Base-by-base conservation (phyloP, 2,888 invertebrate species). In the Tachina fera region DNA sequence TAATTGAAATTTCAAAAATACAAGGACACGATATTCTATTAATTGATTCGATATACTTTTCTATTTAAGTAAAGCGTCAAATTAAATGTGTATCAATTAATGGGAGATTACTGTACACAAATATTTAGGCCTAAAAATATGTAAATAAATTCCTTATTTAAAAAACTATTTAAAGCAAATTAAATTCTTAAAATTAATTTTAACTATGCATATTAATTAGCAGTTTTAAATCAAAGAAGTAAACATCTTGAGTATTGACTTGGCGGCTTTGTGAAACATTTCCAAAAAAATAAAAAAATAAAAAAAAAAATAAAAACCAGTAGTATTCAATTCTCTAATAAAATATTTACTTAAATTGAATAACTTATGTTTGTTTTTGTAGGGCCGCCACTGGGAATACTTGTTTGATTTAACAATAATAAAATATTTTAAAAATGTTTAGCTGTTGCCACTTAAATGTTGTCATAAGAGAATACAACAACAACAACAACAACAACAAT, bases 381-480 rank as follows among this genome's bases (percentile, higher is more conserved):
- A 31, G 9, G 9, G 8, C 53, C 31, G 31, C 31, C 31, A 14
- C 56, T 67, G 58, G 16, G 10, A 39, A 47, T 49, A 16, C 3
- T 31, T 13, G 31, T 31, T 31, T 68, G 47, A 3, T 31, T 56
- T 31, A 39, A 58, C 13, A 22, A 53, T 43, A 47, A 43, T 31
- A 47, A 43, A 63, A 13, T 22, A 41, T 63, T 39, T 31, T 19
- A 14, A 45, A 43, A n/a, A 22, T 53, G 45, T 11, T 71, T 53
- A 71, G 22, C 9, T 19, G 19, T 49, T 51, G 41, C 31, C 56
- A 19, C 39, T 77, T 51, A 53, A 65, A 31, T 76, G 72, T 68
- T 84, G 68, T 84, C 77, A 74, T 77, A 74, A 77, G 6, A n/a
- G 6, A 2, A 1, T 5, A 31, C 31, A 31, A 31, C 31, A 31